phyloP scores from a whole-genome alignment of 2,888 invertebrate species.

The Folsomia candida region DNA sequence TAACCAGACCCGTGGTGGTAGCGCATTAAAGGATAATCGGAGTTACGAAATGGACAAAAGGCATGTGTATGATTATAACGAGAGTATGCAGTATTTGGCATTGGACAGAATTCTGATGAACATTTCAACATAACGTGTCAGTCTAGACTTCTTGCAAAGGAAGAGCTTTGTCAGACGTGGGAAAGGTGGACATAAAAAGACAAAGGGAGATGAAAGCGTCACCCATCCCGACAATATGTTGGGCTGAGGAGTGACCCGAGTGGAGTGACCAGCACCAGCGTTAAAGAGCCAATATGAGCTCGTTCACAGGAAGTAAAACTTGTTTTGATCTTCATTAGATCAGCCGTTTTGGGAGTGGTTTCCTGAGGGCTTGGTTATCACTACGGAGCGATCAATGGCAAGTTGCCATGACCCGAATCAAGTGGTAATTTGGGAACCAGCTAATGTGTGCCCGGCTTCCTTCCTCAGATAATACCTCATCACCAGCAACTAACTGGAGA shows the following conservation, averaged over 20 bases:
- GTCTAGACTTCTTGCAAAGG: no score
- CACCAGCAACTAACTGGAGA: constrained; percentile 29
- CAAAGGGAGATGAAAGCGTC: background rate
- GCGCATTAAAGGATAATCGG: no score
- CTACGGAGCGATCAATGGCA: constrained; percentile 45
- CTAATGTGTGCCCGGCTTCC: constrained; percentile 26
- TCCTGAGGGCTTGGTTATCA: background rate
- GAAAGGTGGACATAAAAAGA: background rate
- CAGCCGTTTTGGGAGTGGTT: constrained; percentile 9
- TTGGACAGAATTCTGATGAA: no score
- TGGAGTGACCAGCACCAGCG: background rate
- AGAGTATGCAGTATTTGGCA: no score
- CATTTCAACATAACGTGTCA: no score
- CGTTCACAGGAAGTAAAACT: constrained; percentile 11
- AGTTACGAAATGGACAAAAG: no score
- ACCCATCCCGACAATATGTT: background rate
- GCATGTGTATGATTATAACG: no score
- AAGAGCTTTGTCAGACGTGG: no score
- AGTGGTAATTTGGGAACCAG: constrained; percentile 50
- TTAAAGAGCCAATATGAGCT: background rate
- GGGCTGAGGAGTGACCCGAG: background rate
- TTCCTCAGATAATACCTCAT: constrained; percentile 21
- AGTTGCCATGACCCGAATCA: constrained; percentile 51
- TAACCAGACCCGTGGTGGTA: no score
- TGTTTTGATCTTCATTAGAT: constrained; percentile 31